These are phyloP conservation scores for Larimichthys polyactis DNA, from an alignment of 2,113 vertebrate genomes.

Conservation along the genomic window DNA sequence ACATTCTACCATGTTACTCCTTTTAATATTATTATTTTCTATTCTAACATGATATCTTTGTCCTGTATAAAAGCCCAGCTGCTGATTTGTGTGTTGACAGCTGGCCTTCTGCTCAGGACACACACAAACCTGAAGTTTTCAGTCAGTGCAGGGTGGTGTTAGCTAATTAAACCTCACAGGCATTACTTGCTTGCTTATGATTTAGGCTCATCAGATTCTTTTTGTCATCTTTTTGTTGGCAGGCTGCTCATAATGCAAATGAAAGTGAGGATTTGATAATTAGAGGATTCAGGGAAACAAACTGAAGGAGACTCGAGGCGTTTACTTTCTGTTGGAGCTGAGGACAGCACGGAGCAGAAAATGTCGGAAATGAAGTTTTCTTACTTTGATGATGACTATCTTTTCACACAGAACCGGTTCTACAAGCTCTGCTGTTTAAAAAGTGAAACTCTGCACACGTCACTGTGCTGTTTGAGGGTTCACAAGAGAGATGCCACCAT, in stretches of 20 bases:
- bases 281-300: neutral
- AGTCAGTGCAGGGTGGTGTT: neutral
- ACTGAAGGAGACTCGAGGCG: neutral
- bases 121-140: neutral
- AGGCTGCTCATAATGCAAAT: neutral
- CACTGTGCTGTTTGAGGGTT: too few species aligned
- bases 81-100: neutral
- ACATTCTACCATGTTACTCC: too few species aligned
- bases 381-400: too few species aligned
- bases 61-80: neutral
- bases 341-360: neutral
- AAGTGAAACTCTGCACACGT: neutral
- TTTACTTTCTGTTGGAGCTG: neutral
- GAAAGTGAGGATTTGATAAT: neutral
- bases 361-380: neutral
- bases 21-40: neutral
- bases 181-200: neutral
- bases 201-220: neutral
- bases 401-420: neutral
- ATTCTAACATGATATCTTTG: neutral
- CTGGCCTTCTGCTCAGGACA: too few species aligned
- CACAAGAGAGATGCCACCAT: neutral
- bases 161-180: neutral
- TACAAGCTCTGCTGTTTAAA: neutral
- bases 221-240: neutral